phyloP scores from a whole-genome alignment of 2,797 vertebrate species.

The Protosalanx chinensis region DNA sequence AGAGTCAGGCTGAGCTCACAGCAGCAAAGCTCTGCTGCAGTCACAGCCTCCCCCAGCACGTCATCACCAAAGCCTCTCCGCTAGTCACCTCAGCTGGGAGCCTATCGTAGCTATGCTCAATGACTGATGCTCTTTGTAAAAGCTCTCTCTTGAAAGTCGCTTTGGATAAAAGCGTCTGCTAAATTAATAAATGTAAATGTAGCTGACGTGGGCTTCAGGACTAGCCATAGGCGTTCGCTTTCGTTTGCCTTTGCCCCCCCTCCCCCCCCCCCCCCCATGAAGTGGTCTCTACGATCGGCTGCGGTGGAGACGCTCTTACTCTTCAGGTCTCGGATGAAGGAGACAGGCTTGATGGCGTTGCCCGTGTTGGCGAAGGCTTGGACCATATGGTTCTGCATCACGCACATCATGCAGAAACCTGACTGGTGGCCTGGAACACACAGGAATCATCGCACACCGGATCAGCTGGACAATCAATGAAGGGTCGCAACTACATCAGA shows the following conservation, averaged over 20 bases:
- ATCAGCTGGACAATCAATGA: neutral
- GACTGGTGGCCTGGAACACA: slow-evolving; percentile 83
- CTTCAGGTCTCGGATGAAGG: slow-evolving; percentile 93
- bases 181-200: too few relatives aligned
- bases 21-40: slow-evolving; percentile 41
- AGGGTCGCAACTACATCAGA: neutral
- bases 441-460: neutral
- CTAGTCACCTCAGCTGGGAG: too few relatives aligned
- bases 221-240: too few relatives aligned
- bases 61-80: neutral
- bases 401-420: slow-evolving; percentile 95
- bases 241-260: too few relatives aligned
- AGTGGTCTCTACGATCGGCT: neutral
- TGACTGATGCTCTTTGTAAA: too few relatives aligned
- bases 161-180: too few relatives aligned
- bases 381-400: slow-evolving; percentile 94
- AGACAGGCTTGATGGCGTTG: slow-evolving; percentile 90
- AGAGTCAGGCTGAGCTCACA: slow-evolving; percentile 44
- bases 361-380: slow-evolving; percentile 95
- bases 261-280: neutral
- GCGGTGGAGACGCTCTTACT: slow-evolving; percentile 76
- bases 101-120: too few relatives aligned
- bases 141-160: too few relatives aligned
- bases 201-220: too few relatives aligned
- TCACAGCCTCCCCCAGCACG: slow-evolving; percentile 25